A percentile compares a stretch with the other conserved stretches of the same genome.
Evolutionary conservation across 2,113 vertebrate genomes (phyloP).

Genomic region (Mustela nigripes): DNA sequence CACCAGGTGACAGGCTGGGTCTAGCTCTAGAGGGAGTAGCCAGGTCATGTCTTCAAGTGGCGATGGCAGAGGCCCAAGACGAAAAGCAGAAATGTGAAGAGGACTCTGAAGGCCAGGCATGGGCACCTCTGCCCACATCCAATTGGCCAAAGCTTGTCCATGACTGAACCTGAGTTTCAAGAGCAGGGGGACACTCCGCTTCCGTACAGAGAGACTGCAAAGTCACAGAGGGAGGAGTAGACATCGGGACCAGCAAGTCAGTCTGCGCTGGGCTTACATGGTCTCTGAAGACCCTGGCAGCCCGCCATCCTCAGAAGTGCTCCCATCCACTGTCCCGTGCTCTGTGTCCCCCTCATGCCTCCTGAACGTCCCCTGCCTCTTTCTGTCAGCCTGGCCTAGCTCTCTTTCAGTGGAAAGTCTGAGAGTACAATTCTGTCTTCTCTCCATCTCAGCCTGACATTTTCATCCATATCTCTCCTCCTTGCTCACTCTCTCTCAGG

Average conservation of each 20-base stretch:
- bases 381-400: neutral
- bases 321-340: accelerated
- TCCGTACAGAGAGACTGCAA: neutral
- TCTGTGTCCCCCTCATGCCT: too few relatives aligned
- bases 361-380: neutral
- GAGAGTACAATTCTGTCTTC: neutral
- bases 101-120: neutral
- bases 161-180: neutral
- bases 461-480: neutral
- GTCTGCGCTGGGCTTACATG: neutral
- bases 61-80: neutral
- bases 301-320: accelerated
- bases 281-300: neutral
- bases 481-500: too few relatives aligned
- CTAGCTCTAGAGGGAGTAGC: neutral
- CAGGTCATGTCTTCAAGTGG: neutral
- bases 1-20: neutral
- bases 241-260: neutral
- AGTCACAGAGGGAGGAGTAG: neutral
- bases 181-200: neutral
- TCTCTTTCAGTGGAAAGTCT: neutral
- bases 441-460: neutral
- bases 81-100: neutral
- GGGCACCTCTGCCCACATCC: neutral
- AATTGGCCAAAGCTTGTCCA: neutral